These are phyloP conservation scores for Sula dactylatra DNA, from an alignment of 2,113 vertebrate species.

Conservation along the genomic window DNA sequence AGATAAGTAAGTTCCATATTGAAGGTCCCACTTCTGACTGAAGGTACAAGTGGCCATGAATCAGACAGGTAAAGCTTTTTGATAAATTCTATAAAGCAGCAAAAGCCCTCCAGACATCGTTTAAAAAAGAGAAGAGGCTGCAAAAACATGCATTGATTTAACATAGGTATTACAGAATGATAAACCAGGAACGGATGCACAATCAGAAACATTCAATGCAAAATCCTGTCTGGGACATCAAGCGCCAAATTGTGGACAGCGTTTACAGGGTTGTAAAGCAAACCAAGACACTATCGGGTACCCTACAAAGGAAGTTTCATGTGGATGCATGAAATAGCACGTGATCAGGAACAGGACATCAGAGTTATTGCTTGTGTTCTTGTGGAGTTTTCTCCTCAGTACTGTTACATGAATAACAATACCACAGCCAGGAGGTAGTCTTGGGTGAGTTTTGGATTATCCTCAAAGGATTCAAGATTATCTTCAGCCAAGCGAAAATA, in stretches of 20 bases:
- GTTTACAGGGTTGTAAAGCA: not conserved
- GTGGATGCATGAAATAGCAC: not conserved
- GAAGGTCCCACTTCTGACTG: not conserved
- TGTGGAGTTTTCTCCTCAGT: not conserved
- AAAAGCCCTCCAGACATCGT: not conserved
- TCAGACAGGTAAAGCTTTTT: not conserved
- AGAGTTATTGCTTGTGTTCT: not conserved
- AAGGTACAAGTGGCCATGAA: accelerated
- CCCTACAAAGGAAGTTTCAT: accelerated
- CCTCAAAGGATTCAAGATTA: not conserved
- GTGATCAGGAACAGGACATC: not conserved
- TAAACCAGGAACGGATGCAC: not conserved
- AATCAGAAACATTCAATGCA: not conserved
- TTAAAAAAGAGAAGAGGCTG: not conserved
- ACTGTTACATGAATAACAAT: not conserved
- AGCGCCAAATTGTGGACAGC: not conserved
- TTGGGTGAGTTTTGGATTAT: not conserved
- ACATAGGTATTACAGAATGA: not conserved
- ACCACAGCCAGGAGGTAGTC: not conserved
- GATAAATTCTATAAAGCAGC: not conserved
- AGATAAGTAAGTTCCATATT: not conserved
- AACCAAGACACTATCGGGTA: not conserved
- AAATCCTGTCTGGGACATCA: not conserved
- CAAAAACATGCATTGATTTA: not conserved
- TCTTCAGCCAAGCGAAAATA: not conserved